Evolutionary conservation across 2,888 invertebrate species (phyloP).

Genomic region (Xylota segnis): DNA sequence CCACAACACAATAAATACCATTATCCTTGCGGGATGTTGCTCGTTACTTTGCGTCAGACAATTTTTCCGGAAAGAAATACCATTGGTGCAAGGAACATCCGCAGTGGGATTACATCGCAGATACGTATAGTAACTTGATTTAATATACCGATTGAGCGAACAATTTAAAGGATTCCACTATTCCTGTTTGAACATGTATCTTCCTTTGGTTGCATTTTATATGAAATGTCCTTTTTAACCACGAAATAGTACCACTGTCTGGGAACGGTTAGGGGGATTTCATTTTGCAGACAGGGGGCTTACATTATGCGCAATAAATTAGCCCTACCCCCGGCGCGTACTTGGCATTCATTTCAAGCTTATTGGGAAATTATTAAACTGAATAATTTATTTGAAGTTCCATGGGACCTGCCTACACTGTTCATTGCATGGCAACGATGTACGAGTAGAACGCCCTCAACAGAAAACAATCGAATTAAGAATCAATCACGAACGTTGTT

Average conservation of each 20-base stretch:
- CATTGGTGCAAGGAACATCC: slow-evolving; percentile 25
- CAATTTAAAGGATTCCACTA: slow-evolving; percentile 17
- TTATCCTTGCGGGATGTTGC: slow-evolving; percentile 53
- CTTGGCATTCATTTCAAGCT: neutral
- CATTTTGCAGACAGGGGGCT: too few species aligned
- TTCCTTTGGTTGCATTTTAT: neutral
- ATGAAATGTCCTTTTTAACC: neutral
- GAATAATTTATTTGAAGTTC: neutral
- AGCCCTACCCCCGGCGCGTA: neutral
- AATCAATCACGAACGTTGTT: slow-evolving; percentile 25
- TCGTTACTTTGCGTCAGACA: slow-evolving; percentile 53
- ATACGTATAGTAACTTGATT: slow-evolving; percentile 28
- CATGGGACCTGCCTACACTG: neutral
- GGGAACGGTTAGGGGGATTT: neutral
- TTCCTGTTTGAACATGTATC: neutral
- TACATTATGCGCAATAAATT: too few species aligned
- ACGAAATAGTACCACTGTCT: neutral
- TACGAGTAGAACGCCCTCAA: neutral
- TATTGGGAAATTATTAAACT: neutral
- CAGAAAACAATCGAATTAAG: neutral
- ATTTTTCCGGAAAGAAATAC: slow-evolving; percentile 12
- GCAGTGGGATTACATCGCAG: slow-evolving; percentile 43
- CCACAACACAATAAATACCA: slow-evolving; percentile 34
- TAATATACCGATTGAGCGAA: slow-evolving; percentile 18
- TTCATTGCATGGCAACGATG: too few species aligned